These are phyloP conservation scores for Zoanthus sociatus DNA, from an alignment of 92 coral and sea anemone genomes.

Conservation along the genomic window DNA sequence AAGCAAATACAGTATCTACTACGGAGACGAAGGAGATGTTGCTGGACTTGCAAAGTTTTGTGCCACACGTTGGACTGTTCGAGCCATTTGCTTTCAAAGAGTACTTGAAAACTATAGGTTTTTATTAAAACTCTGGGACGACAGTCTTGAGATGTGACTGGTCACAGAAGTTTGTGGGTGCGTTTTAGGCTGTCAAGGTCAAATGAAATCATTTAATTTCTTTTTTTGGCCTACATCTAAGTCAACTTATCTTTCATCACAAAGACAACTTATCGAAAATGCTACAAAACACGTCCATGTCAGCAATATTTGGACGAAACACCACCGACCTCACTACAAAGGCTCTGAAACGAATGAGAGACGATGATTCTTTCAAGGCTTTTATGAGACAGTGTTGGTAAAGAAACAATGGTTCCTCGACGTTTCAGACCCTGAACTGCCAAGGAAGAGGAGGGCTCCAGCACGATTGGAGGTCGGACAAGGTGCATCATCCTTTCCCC, in stretches of 20 bases:
- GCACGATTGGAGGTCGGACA: constrained; percentile 60
- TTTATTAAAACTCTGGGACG: constrained; percentile 57
- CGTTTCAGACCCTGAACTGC: constrained; percentile 46
- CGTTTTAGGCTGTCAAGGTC: constrained; percentile 65
- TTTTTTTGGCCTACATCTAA: constrained; percentile 63
- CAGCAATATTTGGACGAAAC: constrained; percentile 36
- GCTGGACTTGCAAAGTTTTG: constrained; percentile 68
- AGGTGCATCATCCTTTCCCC: constrained; percentile 63
- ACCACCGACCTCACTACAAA: constrained; percentile 43
- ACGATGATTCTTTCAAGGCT: constrained; percentile 41
- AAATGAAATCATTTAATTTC: constrained; percentile 60
- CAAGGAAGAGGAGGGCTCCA: constrained; percentile 56
- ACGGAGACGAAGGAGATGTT: constrained; percentile 41
- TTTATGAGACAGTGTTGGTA: constrained; percentile 36
- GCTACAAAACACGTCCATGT: constrained; percentile 43
- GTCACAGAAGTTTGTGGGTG: constrained; percentile 65
- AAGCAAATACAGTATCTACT: constrained; percentile 39
- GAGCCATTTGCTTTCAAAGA: constrained; percentile 69
- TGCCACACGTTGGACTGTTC: constrained; percentile 73
- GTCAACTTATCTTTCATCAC: constrained; percentile 52
- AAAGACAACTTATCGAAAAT: constrained; percentile 54
- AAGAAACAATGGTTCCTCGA: constrained; percentile 54
- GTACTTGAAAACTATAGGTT: constrained; percentile 62
- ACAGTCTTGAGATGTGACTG: constrained; percentile 52
- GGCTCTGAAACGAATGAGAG: constrained; percentile 48